Evolutionary conservation across 2,888 invertebrate genomes (phyloP).

Genomic region (Meteorus cinctellus): DNA sequence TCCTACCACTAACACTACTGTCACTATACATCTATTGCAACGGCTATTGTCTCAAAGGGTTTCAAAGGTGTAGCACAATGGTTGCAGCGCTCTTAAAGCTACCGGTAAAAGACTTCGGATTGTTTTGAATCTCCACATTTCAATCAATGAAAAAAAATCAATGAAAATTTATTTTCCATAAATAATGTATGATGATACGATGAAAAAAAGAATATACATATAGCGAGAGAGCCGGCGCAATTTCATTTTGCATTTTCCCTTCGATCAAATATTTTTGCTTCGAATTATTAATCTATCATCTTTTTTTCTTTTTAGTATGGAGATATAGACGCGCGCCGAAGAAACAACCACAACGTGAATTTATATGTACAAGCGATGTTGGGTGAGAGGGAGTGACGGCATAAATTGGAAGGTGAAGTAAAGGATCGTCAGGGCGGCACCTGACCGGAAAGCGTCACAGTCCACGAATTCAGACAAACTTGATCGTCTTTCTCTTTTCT

Average conservation of each 20-base stretch:
- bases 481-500: conserved; percentile 58
- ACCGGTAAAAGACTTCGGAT: background rate
- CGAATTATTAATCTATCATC: too few relatives aligned
- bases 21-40: conserved; percentile 45
- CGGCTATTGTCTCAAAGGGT: conserved; percentile 61
- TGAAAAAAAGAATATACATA: too few relatives aligned
- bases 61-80: conserved; percentile 61
- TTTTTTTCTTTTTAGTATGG: too few relatives aligned
- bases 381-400: conserved; percentile 40
- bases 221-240: too few relatives aligned
- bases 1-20: background rate
- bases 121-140: too few relatives aligned
- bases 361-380: conserved; percentile 48
- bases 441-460: conserved; percentile 73
- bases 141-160: too few relatives aligned
- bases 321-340: too few relatives aligned
- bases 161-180: too few relatives aligned
- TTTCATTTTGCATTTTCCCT: too few relatives aligned
- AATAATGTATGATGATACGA: too few relatives aligned
- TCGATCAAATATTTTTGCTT: too few relatives aligned
- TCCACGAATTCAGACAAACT: conserved; percentile 62
- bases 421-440: conserved; percentile 69
- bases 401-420: conserved; percentile 58
- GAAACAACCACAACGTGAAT: conserved; percentile 24
- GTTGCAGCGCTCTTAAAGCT: conserved; percentile 50